Conservation (phyloP, 1,140 invertebrate species). For the Lepidurus arcticus region DNA sequence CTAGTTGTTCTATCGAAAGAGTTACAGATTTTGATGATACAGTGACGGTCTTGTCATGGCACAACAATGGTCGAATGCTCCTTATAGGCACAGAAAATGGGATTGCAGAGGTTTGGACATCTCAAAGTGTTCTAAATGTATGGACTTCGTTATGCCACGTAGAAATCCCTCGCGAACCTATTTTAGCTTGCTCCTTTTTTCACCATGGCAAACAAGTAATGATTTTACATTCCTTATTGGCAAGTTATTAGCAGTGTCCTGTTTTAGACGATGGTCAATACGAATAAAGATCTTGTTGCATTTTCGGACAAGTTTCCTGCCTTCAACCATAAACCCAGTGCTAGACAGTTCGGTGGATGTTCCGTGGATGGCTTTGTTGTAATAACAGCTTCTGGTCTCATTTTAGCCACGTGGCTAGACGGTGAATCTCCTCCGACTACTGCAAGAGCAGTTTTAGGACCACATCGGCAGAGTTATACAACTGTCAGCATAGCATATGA, state of each 20-base stretch:
- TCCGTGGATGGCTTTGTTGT: slow-evolving; percentile 72
- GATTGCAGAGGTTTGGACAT: slow-evolving; percentile 66
- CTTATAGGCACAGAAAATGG: slow-evolving; percentile 68
- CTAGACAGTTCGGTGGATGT: slow-evolving; percentile 77
- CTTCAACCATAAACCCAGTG: slow-evolving; percentile 66
- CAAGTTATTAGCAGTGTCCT: slow-evolving; percentile 42
- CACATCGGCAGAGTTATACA: slow-evolving; percentile 18
- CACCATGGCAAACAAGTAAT: slow-evolving; percentile 71
- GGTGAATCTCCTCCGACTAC: slow-evolving; percentile 26
- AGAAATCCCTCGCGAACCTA: slow-evolving; percentile 66
- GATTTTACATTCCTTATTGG: slow-evolving; percentile 42
- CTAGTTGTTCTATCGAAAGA: slow-evolving; percentile 36
- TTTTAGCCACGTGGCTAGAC: slow-evolving; percentile 56
- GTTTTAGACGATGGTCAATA: slow-evolving; percentile 48
- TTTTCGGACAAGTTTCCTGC: slow-evolving; percentile 81
- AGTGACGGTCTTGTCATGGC: slow-evolving; percentile 77
- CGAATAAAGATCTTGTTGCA: slow-evolving; percentile 71
- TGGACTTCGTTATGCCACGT: slow-evolving; percentile 52
- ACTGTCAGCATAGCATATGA: slow-evolving; percentile 26
- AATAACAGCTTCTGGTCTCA: slow-evolving; percentile 75
- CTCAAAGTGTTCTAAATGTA: slow-evolving; percentile 72
- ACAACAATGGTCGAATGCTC: slow-evolving; percentile 68
- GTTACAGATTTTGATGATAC: slow-evolving; percentile 48
- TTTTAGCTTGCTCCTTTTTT: slow-evolving; percentile 72
- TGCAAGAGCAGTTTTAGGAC: slow-evolving; percentile 16